Evolutionary conservation across 1,140 invertebrate genomes (phyloP), one percentile per base, ranked within the genome.

Genomic region (Leptinotarsa texana): DNA sequence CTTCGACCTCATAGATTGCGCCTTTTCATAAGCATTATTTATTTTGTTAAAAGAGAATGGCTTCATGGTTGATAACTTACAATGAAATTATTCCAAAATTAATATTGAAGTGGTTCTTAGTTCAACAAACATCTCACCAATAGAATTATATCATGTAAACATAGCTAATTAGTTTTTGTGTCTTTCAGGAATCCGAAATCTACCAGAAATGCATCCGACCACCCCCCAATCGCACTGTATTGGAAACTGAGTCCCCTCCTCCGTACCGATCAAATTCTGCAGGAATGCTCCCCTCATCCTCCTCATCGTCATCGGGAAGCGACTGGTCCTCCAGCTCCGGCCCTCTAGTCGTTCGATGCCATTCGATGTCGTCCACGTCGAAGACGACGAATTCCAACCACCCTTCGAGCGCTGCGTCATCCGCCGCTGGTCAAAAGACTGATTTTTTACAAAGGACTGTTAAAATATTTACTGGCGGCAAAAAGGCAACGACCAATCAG

Each of bases 221-320:
- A 72, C 92, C 92, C 33, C 92, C 92, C 21, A 93, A 93, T 80
- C 88, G 90, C 80, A 93, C 91, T 51, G 89, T 92, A 42, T 89
- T 89, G 80, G 90, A 92, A 78, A 89, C 90, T 74, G 90, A 91
- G 79, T 90, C 89, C 76, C 90, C 90, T 68, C 91, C 91, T 42
- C 89, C 90, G 13, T 92, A 91, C 80, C 86, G 90, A 76, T 90
- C 89, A 66, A 88, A 86, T 82, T 90, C 88, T 74, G 87, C 87
- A 75, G 86, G 83, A 8, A 82, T 85, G 49, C 78, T 87, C 75
- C 84, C 80, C 76, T 80, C 80, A 13, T 75, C 79, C 8, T 79
- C 78, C 22, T 75, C 75, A 13, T 77, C 79, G n/a, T 75, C 76
- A 3, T 72, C 49, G 18, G 79, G 77, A 62, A 79, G 78, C 72